Percentiles rank a stretch among this genome's conserved stretches.
phyloP scores from a whole-genome alignment of 2,113 vertebrate species.

The Plecotus auritus region DNA sequence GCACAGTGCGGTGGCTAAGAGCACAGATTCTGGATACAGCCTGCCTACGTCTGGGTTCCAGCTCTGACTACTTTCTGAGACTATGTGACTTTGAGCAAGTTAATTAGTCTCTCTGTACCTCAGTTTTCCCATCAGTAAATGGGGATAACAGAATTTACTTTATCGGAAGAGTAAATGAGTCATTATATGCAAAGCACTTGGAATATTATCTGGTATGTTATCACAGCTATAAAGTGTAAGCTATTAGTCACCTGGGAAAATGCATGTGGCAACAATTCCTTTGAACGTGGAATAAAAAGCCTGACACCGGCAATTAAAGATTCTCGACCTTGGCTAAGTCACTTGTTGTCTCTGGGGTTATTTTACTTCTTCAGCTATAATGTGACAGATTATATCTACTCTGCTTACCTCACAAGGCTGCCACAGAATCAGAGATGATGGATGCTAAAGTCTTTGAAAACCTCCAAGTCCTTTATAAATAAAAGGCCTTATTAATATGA shows the following conservation, averaged over 20 bases:
- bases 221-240: not conserved
- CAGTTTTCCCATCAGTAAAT: not conserved
- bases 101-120: not conserved
- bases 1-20: not conserved
- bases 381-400: not conserved
- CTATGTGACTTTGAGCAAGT: not conserved
- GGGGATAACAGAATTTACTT: not conserved
- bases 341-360: not conserved
- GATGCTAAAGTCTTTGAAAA: not conserved
- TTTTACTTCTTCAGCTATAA: slow-evolving; percentile 5
- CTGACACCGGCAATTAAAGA: not conserved
- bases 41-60: not conserved
- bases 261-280: not conserved
- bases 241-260: not conserved
- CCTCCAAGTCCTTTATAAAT: not conserved
- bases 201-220: not conserved
- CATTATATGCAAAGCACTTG: not conserved
- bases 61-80: not conserved
- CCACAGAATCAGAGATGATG: not conserved
- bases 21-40: not conserved
- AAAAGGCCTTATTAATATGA: not conserved
- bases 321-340: not conserved
- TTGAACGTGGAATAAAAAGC: not conserved
- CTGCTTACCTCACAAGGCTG: not conserved
- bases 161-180: not conserved